These are phyloP conservation scores for Oscheius sp. DNA, from an alignment of 2,888 invertebrate species.

Conservation along the genomic window DNA sequence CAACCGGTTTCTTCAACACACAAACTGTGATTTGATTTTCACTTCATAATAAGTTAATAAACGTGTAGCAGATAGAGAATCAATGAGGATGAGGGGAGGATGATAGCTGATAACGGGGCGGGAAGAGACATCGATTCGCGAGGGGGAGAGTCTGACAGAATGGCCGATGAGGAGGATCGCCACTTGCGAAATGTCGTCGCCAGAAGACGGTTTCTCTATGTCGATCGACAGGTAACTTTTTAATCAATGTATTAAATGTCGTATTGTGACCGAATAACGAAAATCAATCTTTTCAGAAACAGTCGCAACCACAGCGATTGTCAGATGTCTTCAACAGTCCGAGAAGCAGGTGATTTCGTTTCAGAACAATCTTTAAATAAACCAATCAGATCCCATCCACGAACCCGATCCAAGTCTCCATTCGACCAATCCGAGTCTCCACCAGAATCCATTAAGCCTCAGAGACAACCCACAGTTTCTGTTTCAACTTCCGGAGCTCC, in stretches of 20 bases:
- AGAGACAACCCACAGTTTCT: background rate
- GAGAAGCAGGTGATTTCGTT: conserved; percentile 14
- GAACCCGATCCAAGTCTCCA: background rate
- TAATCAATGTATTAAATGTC: background rate
- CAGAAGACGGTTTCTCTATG: conserved; percentile 10
- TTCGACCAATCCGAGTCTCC: background rate
- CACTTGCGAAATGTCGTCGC: conserved; percentile 28
- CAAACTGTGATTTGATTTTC: conserved; percentile 1
- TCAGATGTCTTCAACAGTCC: conserved; percentile 26
- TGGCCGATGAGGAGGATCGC: conserved; percentile 25
- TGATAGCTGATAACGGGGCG: conserved; percentile 5
- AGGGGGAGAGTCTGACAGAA: background rate
- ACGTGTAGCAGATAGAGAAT: too few species aligned
- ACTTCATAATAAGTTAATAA: background rate
- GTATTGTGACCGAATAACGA: too few species aligned
- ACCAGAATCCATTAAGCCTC: background rate
- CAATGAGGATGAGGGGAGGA: too few species aligned
- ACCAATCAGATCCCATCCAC: background rate
- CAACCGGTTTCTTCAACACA: background rate
- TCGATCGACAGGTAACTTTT: conserved; percentile 26
- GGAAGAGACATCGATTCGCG: background rate
- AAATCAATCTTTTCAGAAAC: conserved; percentile 27
- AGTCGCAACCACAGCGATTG: conserved; percentile 33
- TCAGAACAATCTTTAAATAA: background rate
- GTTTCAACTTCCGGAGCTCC: conserved; percentile 5